phyloP scores from a whole-genome alignment of 1,140 invertebrate species.

The Drosophila serrata region DNA sequence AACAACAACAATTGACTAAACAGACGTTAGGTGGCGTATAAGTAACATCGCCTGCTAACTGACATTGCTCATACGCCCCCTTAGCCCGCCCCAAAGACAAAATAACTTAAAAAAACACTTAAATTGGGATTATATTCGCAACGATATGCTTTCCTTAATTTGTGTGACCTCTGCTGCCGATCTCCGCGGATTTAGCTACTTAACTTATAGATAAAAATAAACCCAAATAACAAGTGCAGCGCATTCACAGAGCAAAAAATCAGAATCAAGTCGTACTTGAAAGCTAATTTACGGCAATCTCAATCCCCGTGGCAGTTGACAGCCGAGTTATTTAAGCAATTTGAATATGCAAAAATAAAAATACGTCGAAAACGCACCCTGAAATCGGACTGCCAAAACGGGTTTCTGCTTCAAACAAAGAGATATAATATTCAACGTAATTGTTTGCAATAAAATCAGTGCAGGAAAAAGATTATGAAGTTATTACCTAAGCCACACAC shows the following conservation, averaged over 20 bases:
- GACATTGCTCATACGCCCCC: slow-evolving; percentile 66
- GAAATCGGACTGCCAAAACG: slow-evolving; percentile 41
- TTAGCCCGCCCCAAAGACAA: not conserved
- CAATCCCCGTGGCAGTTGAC: slow-evolving; percentile 30
- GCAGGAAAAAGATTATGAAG: slow-evolving; percentile 15
- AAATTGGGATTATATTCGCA: slow-evolving; percentile 26
- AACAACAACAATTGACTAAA: too few species aligned
- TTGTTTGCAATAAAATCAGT: slow-evolving; percentile 22
- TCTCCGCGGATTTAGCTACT: slow-evolving; percentile 54
- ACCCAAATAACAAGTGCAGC: slow-evolving; percentile 20
- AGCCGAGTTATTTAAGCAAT: slow-evolving; percentile 59
- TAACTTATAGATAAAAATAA: slow-evolving; percentile 50
- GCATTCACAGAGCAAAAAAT: slow-evolving; percentile 50
- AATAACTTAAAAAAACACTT: not conserved
- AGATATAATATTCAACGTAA: slow-evolving; percentile 19
- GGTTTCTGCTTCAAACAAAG: slow-evolving; percentile 38
- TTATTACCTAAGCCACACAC: slow-evolving; percentile 40
- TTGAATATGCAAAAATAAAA: slow-evolving; percentile 62
- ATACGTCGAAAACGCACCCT: slow-evolving; percentile 47
- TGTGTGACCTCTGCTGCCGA: slow-evolving; percentile 56
- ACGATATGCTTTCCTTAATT: slow-evolving; percentile 56
- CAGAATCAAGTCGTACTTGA: slow-evolving; percentile 76
- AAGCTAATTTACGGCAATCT: slow-evolving; percentile 69
- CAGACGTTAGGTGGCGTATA: not conserved
- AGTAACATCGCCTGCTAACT: slow-evolving; percentile 3